These are phyloP conservation scores for Xanthorhoe designata DNA, from an alignment of 2,888 invertebrate genomes.

Conservation along the genomic window DNA sequence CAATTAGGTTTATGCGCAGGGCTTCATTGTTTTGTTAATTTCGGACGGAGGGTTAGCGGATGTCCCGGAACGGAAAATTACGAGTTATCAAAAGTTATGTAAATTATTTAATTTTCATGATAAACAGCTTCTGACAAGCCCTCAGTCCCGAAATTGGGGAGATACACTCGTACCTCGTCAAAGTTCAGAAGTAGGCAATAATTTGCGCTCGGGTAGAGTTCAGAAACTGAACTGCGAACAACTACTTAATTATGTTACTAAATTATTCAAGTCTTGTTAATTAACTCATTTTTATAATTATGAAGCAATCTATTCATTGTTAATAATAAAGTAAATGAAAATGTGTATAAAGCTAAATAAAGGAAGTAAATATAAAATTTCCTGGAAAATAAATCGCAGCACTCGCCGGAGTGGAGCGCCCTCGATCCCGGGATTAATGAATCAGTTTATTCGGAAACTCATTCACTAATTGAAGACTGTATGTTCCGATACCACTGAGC, in stretches of 20 bases:
- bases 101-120: constrained; percentile 17
- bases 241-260: too few species aligned
- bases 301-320: too few species aligned
- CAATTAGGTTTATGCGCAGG: constrained; percentile 22
- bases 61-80: constrained; percentile 13
- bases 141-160: not conserved
- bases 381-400: not conserved
- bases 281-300: too few species aligned
- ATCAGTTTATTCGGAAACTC: not conserved
- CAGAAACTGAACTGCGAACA: too few species aligned
- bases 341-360: not conserved
- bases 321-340: too few species aligned
- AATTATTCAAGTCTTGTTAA: too few species aligned
- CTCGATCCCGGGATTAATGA: not conserved
- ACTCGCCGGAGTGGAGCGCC: not conserved
- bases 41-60: constrained; percentile 8
- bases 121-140: constrained; percentile 5
- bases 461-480: not conserved
- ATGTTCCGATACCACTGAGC: not conserved
- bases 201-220: not conserved
- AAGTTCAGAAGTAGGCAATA: not conserved
- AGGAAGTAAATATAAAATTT: not conserved
- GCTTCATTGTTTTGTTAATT: constrained; percentile 21
- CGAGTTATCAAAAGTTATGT: constrained; percentile 13
- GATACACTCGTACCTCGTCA: not conserved